These are phyloP conservation scores for Zosterops japonicus DNA, from an alignment of 2,113 vertebrate species.

Conservation along the genomic window DNA sequence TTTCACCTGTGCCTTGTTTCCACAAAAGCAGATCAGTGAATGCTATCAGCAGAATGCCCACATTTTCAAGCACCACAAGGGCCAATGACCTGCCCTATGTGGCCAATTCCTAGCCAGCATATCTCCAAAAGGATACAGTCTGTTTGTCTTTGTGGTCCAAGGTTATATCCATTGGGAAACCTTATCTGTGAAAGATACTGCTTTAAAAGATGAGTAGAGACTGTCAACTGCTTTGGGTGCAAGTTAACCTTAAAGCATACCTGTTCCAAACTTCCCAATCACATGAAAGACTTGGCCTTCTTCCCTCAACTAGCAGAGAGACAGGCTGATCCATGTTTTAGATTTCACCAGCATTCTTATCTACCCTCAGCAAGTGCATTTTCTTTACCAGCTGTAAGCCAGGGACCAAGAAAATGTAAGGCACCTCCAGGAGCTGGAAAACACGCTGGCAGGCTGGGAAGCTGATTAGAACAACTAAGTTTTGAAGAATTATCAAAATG, in stretches of 20 bases:
- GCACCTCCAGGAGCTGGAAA: not conserved
- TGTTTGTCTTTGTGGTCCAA: constrained; percentile 42
- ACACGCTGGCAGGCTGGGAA: not conserved
- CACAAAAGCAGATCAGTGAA: constrained; percentile 19
- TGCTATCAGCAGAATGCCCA: constrained; percentile 31
- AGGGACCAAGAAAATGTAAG: not conserved
- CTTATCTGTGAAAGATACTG: constrained; percentile 26
- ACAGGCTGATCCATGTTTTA: not conserved
- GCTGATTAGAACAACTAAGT: not conserved
- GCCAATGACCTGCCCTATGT: not conserved
- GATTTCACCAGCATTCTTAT: not conserved
- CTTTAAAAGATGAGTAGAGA: not conserved
- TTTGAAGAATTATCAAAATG: not conserved
- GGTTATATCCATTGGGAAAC: constrained; percentile 32
- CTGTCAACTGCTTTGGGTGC: not conserved
- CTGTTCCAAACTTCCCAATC: not conserved
- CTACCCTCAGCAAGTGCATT: not conserved
- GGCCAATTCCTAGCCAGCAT: not conserved
- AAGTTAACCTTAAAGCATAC: not conserved
- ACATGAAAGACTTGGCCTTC: not conserved
- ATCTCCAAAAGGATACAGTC: not conserved
- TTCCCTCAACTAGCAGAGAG: not conserved
- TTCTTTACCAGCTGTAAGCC: not conserved
- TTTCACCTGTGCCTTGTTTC: not conserved
- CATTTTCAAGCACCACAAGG: constrained; percentile 14